These are phyloP conservation scores for Cichlasoma orientale DNA, from an alignment of 2,797 vertebrate species.

Conservation along the genomic window DNA sequence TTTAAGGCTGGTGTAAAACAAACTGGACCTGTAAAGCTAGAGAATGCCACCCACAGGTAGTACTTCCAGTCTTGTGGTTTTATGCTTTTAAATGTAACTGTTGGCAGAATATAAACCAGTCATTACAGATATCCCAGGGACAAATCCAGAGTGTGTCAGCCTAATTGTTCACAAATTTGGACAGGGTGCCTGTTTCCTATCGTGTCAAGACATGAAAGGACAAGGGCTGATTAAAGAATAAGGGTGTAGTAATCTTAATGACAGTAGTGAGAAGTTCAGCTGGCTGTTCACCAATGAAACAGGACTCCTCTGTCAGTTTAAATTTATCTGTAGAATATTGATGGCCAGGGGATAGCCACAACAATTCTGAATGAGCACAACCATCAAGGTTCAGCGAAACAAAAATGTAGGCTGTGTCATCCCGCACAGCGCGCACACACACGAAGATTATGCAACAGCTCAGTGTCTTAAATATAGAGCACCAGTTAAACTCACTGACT, in stretches of 20 bases:
- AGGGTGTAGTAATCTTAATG: constrained; percentile 5
- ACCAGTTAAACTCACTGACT: constrained; percentile 29
- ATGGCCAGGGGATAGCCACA: constrained; percentile 20
- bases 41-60: neutral
- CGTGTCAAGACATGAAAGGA: neutral
- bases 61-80: neutral
- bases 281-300: constrained; percentile 19
- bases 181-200: neutral
- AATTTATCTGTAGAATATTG: constrained; percentile 22
- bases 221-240: neutral
- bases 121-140: neutral
- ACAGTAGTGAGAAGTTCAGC: neutral
- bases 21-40: neutral
- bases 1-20: neutral
- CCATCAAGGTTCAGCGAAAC: constrained; percentile 2
- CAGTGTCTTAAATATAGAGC: constrained; percentile 53
- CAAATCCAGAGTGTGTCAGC: neutral
- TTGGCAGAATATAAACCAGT: neutral
- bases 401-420: constrained; percentile 36
- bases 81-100: neutral
- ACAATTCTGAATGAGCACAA: neutral
- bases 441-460: constrained; percentile 60
- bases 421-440: neutral
- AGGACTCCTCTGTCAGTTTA: constrained; percentile 12
- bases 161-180: neutral